Base-by-base conservation (phyloP, 2,113 vertebrate genomes). In the Amblyornis subalaris region DNA sequence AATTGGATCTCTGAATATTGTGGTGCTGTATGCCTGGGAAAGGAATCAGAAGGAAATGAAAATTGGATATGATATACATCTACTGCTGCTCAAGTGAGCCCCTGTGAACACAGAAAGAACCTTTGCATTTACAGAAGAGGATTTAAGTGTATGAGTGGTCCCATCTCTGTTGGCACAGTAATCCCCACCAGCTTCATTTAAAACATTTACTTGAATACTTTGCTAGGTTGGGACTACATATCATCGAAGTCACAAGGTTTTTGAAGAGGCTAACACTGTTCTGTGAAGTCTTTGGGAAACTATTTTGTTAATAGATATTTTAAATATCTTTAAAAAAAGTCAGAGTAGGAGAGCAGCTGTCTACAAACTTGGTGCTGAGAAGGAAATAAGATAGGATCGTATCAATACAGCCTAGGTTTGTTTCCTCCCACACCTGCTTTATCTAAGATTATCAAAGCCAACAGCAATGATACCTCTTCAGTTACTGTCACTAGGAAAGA, bases 371-470 rank as follows among this genome's bases (percentile, higher is more conserved):
- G 12, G 35, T 85, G 51, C 67, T 85, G 67, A 50, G 79, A 51
- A 88, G 67, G 81, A 94, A 94, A 80, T 60, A 77, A 55, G 74
- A 66, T 47, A 51, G 84, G 54, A 64, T 24, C 0, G 4, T 67
- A 90, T 95, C 89, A 50, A 38, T 84, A 45, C 25, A 81, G 42
- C 40, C 36, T 44, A 21, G 29, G 69, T 85, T 57, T 84, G n/a
- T 66, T 90, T 87, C 58, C 61, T 85, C 71, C 51, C 55, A 62
- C 64, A 62, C 65, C 64, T 88, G 67, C 85, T 93, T 90, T 84
- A 94, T 95, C 85, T 66, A 4, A 88, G 88, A 85, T 74, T 89
- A 89, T 88, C 55, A 90, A 87, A 90, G 74, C 73, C 88, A 94
- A 20, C 25, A 69, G 62, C 85, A 92, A 58, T 9, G 80, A 86